Evolutionary conservation across 2,113 vertebrate genomes (phyloP), one percentile per base, ranked within the genome.

Genomic region (Phocoena phocoena): DNA sequence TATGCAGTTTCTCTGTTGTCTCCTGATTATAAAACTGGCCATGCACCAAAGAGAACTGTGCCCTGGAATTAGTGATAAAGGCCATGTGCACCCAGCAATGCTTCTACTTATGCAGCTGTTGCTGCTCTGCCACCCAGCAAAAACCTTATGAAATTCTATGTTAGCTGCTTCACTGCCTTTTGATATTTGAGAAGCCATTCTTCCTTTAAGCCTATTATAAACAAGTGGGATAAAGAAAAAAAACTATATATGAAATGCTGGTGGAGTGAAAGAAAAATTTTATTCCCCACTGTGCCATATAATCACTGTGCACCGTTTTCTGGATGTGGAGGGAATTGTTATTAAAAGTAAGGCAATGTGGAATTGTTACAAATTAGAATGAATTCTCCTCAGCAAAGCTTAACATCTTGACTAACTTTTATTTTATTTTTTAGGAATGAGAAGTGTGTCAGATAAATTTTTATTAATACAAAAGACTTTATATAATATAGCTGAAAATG

Each of bases 161-260:
- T 86, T 38, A 65, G 62, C 62, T 76, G 87, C 73, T 58, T 65
- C 62, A 79, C 25, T 26, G 55, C 38, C 23, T 93, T 86, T 70
- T 63, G 79, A 62, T 94, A 84, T 89, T 23, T 20, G 60, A 87
- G 84, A 97, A 88, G 17, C 17, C 80, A 82, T 86, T 92, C 79
- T 95, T 92, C 53, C 63, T 93, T 95, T 85, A 95, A 70, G 11
- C 36, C 47, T 86, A 73, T 93, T 93, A 90, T 90, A 95, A 93
- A 65, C 74, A 93, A 97, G 18, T 76, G 26, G 25, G 41, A 87
- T n/a, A 68, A 93, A 68, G 36, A 41, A 88, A 74, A 68, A 68
- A 74, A 41, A 15, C 50, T 4, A 58, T 38, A 47, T 65, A 81
- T 47, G 41, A 88, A 93, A 76, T 73, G 18, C 38, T 47, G 21